Conservation (phyloP, 2,888 invertebrate genomes). For the Erebia epiphron region DNA sequence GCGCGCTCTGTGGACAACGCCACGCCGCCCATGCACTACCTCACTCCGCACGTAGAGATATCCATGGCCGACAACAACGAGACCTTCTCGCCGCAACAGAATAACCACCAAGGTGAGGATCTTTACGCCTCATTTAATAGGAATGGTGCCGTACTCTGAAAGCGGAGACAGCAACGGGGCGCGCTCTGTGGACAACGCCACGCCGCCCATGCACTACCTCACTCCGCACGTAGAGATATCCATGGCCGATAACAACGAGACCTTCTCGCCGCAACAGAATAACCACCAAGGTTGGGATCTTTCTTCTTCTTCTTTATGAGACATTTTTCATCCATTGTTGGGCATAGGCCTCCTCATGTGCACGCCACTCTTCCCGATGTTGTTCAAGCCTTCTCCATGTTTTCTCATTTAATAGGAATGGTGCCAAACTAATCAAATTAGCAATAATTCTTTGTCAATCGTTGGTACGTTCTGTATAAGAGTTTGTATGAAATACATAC, state of each 20-base stretch:
- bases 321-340: too few species aligned
- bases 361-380: too few species aligned
- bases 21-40: slow-evolving; percentile 95
- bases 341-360: too few species aligned
- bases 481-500: too few species aligned
- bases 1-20: slow-evolving; percentile 92
- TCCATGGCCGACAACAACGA: slow-evolving; percentile 93
- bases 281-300: slow-evolving; percentile 52
- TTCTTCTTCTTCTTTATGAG: neutral
- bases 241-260: slow-evolving; percentile 91
- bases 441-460: too few species aligned
- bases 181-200: slow-evolving; percentile 92
- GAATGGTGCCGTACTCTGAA: slow-evolving; percentile 84
- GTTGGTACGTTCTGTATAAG: too few species aligned
- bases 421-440: too few species aligned
- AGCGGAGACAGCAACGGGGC: slow-evolving; percentile 92
- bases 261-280: slow-evolving; percentile 82
- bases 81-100: slow-evolving; percentile 83
- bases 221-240: slow-evolving; percentile 96
- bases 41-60: slow-evolving; percentile 95
- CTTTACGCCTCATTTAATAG: neutral
- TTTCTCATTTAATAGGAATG: too few species aligned
- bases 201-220: slow-evolving; percentile 95
- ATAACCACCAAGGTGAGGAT: slow-evolving; percentile 63
- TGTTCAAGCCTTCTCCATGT: too few species aligned